Conservation (phyloP, 2,888 invertebrate genomes). For the Drosophila tanythrix region DNA sequence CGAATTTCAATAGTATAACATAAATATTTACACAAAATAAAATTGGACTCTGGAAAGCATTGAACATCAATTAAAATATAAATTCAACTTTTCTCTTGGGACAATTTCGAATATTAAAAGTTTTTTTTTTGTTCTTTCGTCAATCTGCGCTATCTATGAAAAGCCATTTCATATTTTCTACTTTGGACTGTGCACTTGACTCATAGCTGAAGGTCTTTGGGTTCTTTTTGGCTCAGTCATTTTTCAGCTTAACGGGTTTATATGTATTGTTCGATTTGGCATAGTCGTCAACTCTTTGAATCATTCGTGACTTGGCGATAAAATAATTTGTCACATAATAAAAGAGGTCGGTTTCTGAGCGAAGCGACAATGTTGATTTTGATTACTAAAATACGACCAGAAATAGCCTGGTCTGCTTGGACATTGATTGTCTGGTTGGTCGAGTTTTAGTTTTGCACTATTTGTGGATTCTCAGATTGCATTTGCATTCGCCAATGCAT, state of each 20-base stretch:
- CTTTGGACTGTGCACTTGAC: conserved; percentile 13
- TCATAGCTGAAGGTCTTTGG: not conserved
- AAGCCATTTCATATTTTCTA: not conserved
- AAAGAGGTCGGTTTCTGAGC: not conserved
- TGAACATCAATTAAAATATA: not conserved
- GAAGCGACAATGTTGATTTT: not conserved
- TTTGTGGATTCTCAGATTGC: conserved; percentile 5
- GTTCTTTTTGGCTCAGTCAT: not conserved
- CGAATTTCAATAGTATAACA: not conserved
- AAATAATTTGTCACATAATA: not conserved
- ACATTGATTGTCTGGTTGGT: not conserved
- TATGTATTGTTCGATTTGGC: not conserved
- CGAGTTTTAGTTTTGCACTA: not conserved
- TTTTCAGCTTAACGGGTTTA: not conserved
- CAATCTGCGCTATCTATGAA: not conserved
- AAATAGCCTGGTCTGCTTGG: not conserved
- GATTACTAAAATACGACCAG: not conserved
- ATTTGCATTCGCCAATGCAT: conserved; percentile 12
- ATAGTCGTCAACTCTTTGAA: not conserved
- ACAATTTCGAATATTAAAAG: conserved; percentile 2
- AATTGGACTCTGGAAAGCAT: not conserved
- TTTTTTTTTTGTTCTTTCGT: not conserved
- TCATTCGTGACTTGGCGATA: not conserved
- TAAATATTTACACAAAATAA: not conserved
- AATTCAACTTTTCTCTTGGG: no score